Conservation (phyloP, 2,113 vertebrate genomes). For the Carassius carassius region DNA sequence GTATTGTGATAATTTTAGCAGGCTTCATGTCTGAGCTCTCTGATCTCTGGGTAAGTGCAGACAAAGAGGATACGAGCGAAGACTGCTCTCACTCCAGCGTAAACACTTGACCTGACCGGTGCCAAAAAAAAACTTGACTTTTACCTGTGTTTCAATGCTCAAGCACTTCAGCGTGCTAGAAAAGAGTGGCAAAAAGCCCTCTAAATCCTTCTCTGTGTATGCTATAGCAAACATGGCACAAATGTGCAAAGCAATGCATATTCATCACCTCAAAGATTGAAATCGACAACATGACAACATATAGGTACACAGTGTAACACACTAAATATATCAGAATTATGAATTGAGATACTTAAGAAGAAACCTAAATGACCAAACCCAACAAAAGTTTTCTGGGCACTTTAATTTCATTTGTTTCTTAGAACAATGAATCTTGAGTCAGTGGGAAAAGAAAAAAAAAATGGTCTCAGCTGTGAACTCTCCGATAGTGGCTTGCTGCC, state of each 20-base stretch:
- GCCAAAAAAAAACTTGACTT: too few species aligned
- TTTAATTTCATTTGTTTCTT: conserved; percentile 23
- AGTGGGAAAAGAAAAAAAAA: conserved; percentile 4
- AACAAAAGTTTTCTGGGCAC: neutral
- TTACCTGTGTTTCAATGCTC: conserved; percentile 53
- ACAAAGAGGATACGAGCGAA: conserved; percentile 48
- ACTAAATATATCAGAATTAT: neutral
- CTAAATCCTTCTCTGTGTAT: conserved; percentile 49
- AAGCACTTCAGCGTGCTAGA: conserved; percentile 51
- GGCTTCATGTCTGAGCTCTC: conserved; percentile 47
- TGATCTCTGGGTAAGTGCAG: conserved; percentile 53
- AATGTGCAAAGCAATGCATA: conserved; percentile 37
- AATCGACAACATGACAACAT: conserved; percentile 6
- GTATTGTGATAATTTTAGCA: conserved; percentile 41
- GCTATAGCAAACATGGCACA: conserved; percentile 47
- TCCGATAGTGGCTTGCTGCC: conserved; percentile 64
- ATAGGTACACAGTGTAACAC: neutral
- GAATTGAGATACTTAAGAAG: neutral
- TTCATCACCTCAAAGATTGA: conserved; percentile 36
- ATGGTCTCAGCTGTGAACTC: conserved; percentile 24
- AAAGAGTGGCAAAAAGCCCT: conserved; percentile 42
- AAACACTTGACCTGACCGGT: conserved; percentile 59
- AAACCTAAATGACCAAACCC: neutral
- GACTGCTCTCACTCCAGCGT: conserved; percentile 50
- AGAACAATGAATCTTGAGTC: conserved; percentile 44